These are phyloP conservation scores for Clusia tigrina DNA, from an alignment of 2,888 invertebrate genomes.

Conservation along the genomic window DNA sequence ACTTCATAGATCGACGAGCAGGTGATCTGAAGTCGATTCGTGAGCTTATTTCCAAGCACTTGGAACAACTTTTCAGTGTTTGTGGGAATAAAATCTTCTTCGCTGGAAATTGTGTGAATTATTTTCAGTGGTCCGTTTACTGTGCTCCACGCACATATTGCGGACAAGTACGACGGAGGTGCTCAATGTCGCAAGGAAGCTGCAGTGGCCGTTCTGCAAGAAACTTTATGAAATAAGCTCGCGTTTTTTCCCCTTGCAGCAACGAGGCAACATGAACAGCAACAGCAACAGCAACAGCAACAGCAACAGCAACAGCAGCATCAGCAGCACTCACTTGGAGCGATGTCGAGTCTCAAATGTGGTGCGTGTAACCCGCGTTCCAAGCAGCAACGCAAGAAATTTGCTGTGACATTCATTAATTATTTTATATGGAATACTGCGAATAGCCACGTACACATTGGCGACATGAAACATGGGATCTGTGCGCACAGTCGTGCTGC, in stretches of 20 bases:
- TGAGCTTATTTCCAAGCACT: no score
- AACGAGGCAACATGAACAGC: neutral
- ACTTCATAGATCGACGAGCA: no score
- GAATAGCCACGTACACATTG: conserved; percentile 60
- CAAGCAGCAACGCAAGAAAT: conserved; percentile 47
- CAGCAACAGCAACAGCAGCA: neutral
- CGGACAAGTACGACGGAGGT: neutral
- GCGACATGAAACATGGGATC: conserved; percentile 53
- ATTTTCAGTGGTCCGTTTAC: no score
- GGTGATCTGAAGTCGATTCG: no score
- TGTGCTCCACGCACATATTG: no score
- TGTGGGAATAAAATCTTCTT: no score
- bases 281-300: neutral
- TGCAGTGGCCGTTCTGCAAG: neutral
- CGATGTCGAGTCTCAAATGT: conserved; percentile 17
- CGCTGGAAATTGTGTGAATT: no score
- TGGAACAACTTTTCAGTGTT: no score
- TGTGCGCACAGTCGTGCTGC: no score
- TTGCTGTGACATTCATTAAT: conserved; percentile 62
- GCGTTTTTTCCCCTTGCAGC: neutral
- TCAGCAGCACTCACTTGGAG: neutral
- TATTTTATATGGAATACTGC: conserved; percentile 61
- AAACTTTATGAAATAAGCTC: conserved; percentile 7
- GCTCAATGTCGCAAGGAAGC: conserved; percentile 8
- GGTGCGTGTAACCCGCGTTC: conserved; percentile 42